Evolutionary conservation across 2,113 vertebrate genomes (phyloP).

Genomic region (Crypturellus undulatus): DNA sequence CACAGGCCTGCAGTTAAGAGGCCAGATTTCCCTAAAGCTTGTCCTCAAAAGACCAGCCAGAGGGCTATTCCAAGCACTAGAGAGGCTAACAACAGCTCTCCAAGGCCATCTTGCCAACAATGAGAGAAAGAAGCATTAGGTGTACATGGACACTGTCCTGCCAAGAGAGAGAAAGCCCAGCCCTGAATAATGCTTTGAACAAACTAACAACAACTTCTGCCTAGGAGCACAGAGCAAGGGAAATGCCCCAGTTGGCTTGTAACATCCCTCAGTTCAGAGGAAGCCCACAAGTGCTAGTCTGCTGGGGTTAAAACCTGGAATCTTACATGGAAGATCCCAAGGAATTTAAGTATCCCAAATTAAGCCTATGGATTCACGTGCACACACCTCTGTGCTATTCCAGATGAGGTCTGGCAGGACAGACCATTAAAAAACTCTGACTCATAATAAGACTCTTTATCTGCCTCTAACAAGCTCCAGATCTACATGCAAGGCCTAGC

Average conservation of each 20-base stretch:
- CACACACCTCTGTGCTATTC: neutral
- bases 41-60: neutral
- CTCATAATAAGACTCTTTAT: neutral
- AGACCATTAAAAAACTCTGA: neutral
- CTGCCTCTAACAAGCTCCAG: neutral
- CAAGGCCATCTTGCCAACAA: neutral
- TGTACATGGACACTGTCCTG: neutral
- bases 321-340: neutral
- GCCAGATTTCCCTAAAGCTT: neutral
- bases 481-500: neutral
- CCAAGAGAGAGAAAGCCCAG: neutral
- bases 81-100: neutral
- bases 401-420: neutral
- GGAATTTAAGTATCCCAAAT: neutral
- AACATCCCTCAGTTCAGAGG: neutral
- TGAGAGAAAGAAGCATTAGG: neutral
- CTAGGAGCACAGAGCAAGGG: rapidly evolving
- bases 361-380: rapidly evolving
- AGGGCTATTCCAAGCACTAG: neutral
- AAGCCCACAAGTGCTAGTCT: neutral
- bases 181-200: neutral
- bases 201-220: neutral
- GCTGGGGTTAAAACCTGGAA: neutral
- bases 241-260: neutral
- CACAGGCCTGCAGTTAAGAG: neutral